Evolutionary conservation across 1,140 invertebrate genomes (phyloP).

Genomic region (Nomia melanderi): DNA sequence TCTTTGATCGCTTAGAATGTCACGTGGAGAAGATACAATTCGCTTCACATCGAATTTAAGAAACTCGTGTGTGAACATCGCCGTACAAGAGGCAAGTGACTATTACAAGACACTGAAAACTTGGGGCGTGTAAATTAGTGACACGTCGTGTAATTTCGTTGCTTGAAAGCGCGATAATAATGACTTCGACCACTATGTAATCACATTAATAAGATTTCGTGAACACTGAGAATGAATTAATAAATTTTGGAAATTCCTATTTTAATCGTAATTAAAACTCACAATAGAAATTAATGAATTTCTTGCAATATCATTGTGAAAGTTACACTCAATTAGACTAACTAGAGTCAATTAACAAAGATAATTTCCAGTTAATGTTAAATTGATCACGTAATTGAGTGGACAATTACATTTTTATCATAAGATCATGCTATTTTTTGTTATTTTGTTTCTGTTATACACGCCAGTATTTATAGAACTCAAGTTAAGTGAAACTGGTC

Average conservation of each 20-base stretch:
- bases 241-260: not conserved
- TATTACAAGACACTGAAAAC: not conserved
- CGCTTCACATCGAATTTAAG: not conserved
- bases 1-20: not conserved
- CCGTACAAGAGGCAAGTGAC: not conserved
- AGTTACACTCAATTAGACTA: not conserved
- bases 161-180: not conserved
- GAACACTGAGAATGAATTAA: not conserved
- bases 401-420: too few species aligned
- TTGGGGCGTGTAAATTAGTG: too few species aligned
- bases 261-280: not conserved
- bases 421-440: too few species aligned
- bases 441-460: too few species aligned
- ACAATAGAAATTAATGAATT: not conserved
- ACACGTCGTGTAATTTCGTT: not conserved
- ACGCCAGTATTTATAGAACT: too few species aligned
- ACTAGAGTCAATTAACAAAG: not conserved
- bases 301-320: not conserved
- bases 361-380: too few species aligned
- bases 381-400: too few species aligned
- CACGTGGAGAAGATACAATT: not conserved
- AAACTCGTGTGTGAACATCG: not conserved
- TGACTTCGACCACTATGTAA: not conserved
- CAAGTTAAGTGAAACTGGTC: too few species aligned
- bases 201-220: not conserved